A percentile compares a stretch with the other conserved stretches of the same genome.
These are phyloP conservation scores for Sterna hirundo DNA, from an alignment of 2,113 vertebrate genomes.

Conservation along the genomic window DNA sequence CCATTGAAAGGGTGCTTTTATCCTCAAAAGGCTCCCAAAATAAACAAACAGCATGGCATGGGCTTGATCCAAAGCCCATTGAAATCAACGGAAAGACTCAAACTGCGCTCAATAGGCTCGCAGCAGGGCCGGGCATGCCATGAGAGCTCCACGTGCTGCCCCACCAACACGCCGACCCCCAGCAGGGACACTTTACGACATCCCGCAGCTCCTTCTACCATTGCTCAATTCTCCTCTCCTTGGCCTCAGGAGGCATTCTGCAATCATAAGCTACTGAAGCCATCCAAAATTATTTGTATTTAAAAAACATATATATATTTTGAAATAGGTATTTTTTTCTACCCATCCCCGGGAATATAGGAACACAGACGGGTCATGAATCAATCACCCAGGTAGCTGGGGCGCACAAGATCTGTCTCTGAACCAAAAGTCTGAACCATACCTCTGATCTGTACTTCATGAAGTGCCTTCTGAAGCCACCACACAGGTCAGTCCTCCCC, in stretches of 20 bases:
- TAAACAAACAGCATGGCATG: conserved; percentile 28
- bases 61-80: conserved; percentile 25
- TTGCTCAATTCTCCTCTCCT: not conserved
- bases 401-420: not conserved
- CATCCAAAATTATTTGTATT: not conserved
- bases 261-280: not conserved
- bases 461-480: not conserved
- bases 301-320: not conserved
- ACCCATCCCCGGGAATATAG: rapidly evolving
- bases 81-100: not conserved
- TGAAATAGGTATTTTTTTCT: not conserved
- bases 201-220: not conserved
- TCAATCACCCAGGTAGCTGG: rapidly evolving
- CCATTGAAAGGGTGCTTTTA: not conserved
- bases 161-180: not conserved
- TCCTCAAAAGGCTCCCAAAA: not conserved
- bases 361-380: rapidly evolving
- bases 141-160: not conserved
- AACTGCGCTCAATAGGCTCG: not conserved
- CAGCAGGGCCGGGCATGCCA: not conserved
- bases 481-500: not conserved
- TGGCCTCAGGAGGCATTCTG: not conserved
- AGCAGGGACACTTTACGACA: rapidly evolving
- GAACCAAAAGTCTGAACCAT: not conserved
- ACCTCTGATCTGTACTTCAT: not conserved